Base-by-base conservation (phyloP, 2,888 invertebrate genomes). In the Microchrysa polita region DNA sequence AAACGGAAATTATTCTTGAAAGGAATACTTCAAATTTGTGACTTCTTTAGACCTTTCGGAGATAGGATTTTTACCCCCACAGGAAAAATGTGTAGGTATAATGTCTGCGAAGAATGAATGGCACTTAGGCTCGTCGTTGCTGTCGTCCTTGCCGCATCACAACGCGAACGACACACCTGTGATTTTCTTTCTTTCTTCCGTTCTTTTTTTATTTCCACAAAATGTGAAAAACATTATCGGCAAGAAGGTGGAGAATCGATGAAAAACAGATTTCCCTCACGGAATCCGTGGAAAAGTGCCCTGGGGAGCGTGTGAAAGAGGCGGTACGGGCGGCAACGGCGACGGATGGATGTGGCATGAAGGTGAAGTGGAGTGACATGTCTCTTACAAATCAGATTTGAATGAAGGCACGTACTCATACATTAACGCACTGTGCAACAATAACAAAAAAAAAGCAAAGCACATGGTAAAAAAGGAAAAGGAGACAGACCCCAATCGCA, bases 361-460 rank as follows among this genome's bases (percentile, higher is more conserved):
- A 40, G 27, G 67, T 53, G 53, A n/a, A 52, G 53, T 27, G 67
- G 20, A 55, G 40, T 42, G 69, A 55, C 69, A 55, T 22, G 69
- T 55, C 69, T 69, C 52, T 20, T 69, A 69, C 69, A 69, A 69
- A 69, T 69, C 69, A 40, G 69, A 69, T 69, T 69, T 69, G 69
- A 57, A 69, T 69, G 69, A 69, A 69, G 55, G 69, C 69, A 69
- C 69, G 69, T 69, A 57, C 69, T 55, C 69, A 57, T 69, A 69
- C 67, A 55, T 69, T 69, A 55, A 69, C 69, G 55, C 69, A 55
- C 55, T 44, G 22, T 48, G 65, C 65, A 48, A 65, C 65, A 65
- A 65, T 65, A 69, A 55, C 55, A 69, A 40, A 40, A 34, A 34
- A 34, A 34, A 34, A 7, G n/a, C n/a, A n/a, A n/a, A n/a, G n/a